A percentile compares a stretch with the other conserved stretches of the same genome.
Conservation (phyloP, 2,797 vertebrate species). For the Hippopotamyrus pictus region DNA sequence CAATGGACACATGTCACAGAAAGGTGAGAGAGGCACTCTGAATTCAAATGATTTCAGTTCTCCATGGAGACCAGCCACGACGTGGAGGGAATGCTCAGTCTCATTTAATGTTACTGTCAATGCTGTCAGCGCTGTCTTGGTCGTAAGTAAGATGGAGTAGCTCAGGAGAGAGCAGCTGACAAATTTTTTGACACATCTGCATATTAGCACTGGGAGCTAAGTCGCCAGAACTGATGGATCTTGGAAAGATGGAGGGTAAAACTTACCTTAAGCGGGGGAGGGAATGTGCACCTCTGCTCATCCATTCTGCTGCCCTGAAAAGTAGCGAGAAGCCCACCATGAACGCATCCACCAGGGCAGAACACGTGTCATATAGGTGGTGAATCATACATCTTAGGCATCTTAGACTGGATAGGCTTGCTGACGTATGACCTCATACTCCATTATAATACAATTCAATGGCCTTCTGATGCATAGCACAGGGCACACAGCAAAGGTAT, state of each 20-base stretch:
- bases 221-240: background rate
- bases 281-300: constrained; percentile 81
- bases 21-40: background rate
- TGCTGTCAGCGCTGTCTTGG: background rate
- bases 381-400: background rate
- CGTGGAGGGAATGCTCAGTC: background rate
- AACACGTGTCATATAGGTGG: background rate
- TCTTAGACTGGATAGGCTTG: background rate
- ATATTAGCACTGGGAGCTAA: background rate
- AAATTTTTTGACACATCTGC: background rate
- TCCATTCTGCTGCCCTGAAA: constrained; percentile 91
- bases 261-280: constrained; percentile 87
- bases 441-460: background rate
- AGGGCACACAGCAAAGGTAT: background rate
- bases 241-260: background rate
- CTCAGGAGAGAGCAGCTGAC: background rate
- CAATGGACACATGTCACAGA: constrained; percentile 38
- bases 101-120: background rate
- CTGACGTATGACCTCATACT: background rate
- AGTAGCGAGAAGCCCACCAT: constrained; percentile 30
- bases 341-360: background rate
- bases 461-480: background rate
- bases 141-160: background rate
- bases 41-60: background rate
- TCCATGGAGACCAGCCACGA: background rate